Percentiles rank a stretch among this genome's conserved stretches.
phyloP scores from a whole-genome alignment of 2,888 invertebrate genomes.

The Phengaris alcon region DNA sequence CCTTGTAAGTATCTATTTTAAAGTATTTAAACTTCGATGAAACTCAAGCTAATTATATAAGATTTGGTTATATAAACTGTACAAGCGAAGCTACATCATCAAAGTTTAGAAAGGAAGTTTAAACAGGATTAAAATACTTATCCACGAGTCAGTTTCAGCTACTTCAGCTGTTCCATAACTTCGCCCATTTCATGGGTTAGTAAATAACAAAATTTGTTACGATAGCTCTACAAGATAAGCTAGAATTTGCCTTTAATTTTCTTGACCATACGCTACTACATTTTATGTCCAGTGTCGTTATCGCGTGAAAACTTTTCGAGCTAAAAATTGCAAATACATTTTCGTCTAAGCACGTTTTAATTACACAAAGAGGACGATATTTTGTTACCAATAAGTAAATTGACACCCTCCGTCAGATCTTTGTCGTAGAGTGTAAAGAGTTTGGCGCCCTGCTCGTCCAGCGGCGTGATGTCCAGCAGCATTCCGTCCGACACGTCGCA shows the following conservation, averaged over 20 bases:
- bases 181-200: not conserved
- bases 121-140: slow-evolving; percentile 16
- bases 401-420: slow-evolving; percentile 85
- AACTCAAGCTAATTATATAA: slow-evolving; percentile 8
- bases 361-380: not conserved
- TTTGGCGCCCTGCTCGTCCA: slow-evolving; percentile 82
- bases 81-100: not conserved
- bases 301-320: not conserved
- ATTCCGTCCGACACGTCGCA: slow-evolving; percentile 85
- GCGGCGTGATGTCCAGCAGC: slow-evolving; percentile 83
- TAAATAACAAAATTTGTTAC: not conserved
- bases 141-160: slow-evolving; percentile 19
- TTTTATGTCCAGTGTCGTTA: slow-evolving; percentile 1
- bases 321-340: not conserved
- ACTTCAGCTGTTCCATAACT: slow-evolving; percentile 6
- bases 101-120: slow-evolving; percentile 20
- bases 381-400: slow-evolving; percentile 83
- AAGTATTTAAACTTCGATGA: slow-evolving; percentile 1
- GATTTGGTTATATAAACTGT: not conserved
- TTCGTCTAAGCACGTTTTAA: not conserved
- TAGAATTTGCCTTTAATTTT: not conserved
- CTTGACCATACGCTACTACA: not conserved
- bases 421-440: slow-evolving; percentile 86
- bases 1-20: not conserved
- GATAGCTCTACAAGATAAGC: not conserved